These are phyloP conservation scores for Streptopelia turtur DNA, from an alignment of 2,797 vertebrate genomes.

Conservation along the genomic window DNA sequence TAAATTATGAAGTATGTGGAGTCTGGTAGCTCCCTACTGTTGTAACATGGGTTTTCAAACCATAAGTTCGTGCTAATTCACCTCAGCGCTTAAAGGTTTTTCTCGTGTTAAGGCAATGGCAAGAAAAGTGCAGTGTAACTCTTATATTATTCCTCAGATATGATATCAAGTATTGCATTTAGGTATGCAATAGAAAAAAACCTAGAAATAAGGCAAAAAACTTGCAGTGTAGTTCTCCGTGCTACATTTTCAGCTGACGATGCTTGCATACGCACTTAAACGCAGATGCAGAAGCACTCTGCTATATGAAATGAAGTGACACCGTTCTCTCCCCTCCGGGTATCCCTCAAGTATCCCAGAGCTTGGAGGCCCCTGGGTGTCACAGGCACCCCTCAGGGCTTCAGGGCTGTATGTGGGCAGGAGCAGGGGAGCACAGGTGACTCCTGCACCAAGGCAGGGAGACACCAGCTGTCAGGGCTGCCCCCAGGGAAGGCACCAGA, in stretches of 20 bases:
- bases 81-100: not conserved
- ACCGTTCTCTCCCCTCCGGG: not conserved
- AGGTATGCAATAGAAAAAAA: not conserved
- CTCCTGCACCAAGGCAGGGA: not conserved
- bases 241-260: not conserved
- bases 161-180: not conserved
- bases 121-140: not conserved
- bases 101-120: not conserved
- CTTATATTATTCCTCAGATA: not conserved
- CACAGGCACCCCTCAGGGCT: accelerated
- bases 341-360: not conserved
- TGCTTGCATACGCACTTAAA: not conserved
- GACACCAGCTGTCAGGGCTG: not conserved
- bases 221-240: not conserved
- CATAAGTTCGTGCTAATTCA: not conserved
- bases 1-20: not conserved
- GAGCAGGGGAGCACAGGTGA: not conserved
- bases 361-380: not conserved
- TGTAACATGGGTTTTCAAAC: not conserved
- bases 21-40: not conserved
- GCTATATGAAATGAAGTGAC: accelerated
- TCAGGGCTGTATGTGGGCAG: accelerated
- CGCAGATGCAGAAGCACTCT: not conserved
- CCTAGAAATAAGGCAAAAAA: not conserved
- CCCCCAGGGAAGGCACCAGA: not conserved